Evolutionary conservation across 2,888 invertebrate species (phyloP).

Genomic region (Papilio protenor): DNA sequence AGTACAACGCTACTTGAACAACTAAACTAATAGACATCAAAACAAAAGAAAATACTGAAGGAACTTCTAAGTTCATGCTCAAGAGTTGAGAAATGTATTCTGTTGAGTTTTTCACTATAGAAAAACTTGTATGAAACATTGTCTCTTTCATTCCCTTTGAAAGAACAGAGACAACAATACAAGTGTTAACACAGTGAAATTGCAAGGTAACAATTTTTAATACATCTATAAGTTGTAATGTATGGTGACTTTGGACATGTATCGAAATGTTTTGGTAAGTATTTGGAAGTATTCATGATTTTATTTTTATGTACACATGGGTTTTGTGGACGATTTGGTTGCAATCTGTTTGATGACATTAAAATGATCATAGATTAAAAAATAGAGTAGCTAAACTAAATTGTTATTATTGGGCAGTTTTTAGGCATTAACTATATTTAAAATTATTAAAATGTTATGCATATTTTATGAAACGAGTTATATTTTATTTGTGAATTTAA

Average conservation of each 20-base stretch:
- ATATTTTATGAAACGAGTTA: background rate
- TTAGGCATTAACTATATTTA: too few relatives aligned
- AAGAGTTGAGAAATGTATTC: constrained; percentile 36
- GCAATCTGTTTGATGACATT: constrained; percentile 34
- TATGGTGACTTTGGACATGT: constrained; percentile 26
- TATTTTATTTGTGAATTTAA: background rate
- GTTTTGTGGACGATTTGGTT: constrained; percentile 28
- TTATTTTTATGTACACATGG: constrained; percentile 25
- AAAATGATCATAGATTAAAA: background rate
- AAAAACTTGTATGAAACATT: background rate
- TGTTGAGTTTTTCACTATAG: background rate
- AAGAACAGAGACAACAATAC: background rate
- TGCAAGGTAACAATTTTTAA: background rate
- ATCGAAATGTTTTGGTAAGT: constrained; percentile 29
- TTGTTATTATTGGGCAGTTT: background rate
- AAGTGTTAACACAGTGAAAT: background rate
- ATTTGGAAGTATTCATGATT: constrained; percentile 29
- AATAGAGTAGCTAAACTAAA: background rate
- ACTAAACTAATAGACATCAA: constrained; percentile 35
- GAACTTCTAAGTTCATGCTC: constrained; percentile 35
- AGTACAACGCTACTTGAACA: constrained; percentile 7
- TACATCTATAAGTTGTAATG: constrained; percentile 4
- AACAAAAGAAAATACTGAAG: constrained; percentile 22
- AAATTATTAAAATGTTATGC: too few relatives aligned
- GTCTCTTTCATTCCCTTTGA: background rate